phyloP scores from a whole-genome alignment of 53 echinoderm and acorn worm genomes.

The Hippasteria phrygiana region DNA sequence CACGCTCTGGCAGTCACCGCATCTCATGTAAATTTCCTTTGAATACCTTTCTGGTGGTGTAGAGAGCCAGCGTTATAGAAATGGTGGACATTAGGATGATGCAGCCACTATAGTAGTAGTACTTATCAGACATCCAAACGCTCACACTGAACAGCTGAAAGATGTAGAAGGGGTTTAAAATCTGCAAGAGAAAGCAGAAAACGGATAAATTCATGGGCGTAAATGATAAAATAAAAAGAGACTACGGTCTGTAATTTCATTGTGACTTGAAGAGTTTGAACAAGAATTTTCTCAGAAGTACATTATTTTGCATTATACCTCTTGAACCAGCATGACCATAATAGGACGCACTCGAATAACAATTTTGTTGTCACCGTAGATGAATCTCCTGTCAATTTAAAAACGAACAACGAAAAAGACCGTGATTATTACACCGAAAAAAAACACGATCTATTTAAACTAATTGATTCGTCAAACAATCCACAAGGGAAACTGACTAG shows the following conservation, averaged over 20 bases:
- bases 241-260: too few relatives aligned
- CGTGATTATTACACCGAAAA: neutral
- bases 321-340: constrained; percentile 70
- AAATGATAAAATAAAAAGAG: neutral
- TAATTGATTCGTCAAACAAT: too few relatives aligned
- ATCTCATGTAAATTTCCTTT: neutral
- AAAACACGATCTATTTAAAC: neutral
- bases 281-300: too few relatives aligned
- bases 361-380: constrained; percentile 77
- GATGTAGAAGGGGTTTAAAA: constrained; percentile 87
- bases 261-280: too few relatives aligned
- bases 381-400: constrained; percentile 40
- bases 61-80: constrained; percentile 78
- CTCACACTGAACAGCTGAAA: constrained; percentile 88
- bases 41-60: constrained; percentile 79
- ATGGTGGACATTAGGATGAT: constrained; percentile 73
- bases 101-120: constrained; percentile 73
- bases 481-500: too few relatives aligned
- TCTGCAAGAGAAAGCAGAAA: constrained; percentile 52
- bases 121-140: constrained; percentile 81
- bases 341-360: constrained; percentile 64
- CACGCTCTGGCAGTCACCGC: neutral
- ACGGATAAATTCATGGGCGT: neutral
- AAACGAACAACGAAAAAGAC: too few relatives aligned
- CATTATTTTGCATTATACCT: constrained; percentile 46